Conservation (phyloP, 1,140 invertebrate species). For the Berghia stephanieae region DNA sequence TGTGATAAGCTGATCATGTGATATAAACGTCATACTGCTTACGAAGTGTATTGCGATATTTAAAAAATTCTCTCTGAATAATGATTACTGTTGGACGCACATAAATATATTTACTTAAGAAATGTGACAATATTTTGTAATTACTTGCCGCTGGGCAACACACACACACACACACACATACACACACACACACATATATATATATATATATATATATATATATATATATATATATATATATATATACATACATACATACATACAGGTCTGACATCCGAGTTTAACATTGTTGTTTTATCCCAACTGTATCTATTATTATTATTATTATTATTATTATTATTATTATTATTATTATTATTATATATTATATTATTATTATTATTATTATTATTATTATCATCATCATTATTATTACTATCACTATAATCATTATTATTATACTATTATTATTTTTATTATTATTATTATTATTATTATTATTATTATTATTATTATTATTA, state of each 20-base stretch:
- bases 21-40: no score
- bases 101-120: no score
- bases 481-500: not conserved
- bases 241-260: conserved; percentile 1
- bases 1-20: no score
- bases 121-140: no score
- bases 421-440: no score
- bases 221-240: not conserved
- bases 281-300: not conserved
- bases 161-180: not conserved
- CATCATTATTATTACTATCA: not conserved
- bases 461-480: not conserved
- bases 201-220: not conserved
- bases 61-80: no score
- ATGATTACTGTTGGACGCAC: no score
- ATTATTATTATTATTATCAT: not conserved
- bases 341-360: no score
- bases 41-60: no score
- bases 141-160: no score
- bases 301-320: not conserved
- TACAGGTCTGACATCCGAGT: no score
- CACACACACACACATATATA: not conserved
- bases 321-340: not conserved
- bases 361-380: not conserved
- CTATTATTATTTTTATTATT: not conserved